Evolutionary conservation across 2,888 invertebrate species (phyloP).

Genomic region (Acronicta psi): DNA sequence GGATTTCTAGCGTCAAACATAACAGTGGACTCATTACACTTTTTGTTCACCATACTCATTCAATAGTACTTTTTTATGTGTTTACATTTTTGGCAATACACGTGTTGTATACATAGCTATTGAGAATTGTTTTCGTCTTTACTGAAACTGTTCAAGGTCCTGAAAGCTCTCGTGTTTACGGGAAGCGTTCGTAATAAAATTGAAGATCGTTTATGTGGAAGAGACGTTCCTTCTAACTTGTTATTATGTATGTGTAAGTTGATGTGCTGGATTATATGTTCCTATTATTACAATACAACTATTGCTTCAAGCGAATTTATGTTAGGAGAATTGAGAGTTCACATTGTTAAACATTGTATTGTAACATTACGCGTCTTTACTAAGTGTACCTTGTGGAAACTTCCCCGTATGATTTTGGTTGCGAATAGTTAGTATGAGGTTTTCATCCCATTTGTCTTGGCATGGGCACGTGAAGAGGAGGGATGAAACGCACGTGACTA

Average conservation of each 20-base stretch:
- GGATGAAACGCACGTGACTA: too few relatives aligned
- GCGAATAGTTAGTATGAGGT: too few relatives aligned
- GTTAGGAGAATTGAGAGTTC: background rate
- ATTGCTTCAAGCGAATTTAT: background rate
- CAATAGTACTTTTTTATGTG: background rate
- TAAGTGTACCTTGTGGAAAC: too few relatives aligned
- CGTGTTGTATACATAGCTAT: background rate
- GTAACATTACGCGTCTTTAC: too few relatives aligned
- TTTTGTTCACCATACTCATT: too few relatives aligned
- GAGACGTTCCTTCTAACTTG: slow-evolving; percentile 1
- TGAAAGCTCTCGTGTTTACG: slow-evolving; percentile 8
- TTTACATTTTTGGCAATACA: slow-evolving; percentile 1
- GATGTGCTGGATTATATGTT: background rate
- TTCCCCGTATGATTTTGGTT: too few relatives aligned
- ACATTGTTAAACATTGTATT: background rate
- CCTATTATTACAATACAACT: background rate
- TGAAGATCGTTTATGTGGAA: slow-evolving; percentile 5
- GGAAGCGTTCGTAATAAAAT: slow-evolving; percentile 13
- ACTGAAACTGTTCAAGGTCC: slow-evolving; percentile 17
- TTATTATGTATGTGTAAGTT: slow-evolving; percentile 1
- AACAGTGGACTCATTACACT: too few relatives aligned
- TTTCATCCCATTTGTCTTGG: too few relatives aligned
- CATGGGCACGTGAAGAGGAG: too few relatives aligned
- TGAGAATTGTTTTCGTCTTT: slow-evolving; percentile 19
- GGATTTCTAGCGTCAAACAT: too few relatives aligned